Evolutionary conservation across 1,140 invertebrate species (phyloP), one percentile per base, ranked within the genome.

Genomic region (Calycopis cecrops): DNA sequence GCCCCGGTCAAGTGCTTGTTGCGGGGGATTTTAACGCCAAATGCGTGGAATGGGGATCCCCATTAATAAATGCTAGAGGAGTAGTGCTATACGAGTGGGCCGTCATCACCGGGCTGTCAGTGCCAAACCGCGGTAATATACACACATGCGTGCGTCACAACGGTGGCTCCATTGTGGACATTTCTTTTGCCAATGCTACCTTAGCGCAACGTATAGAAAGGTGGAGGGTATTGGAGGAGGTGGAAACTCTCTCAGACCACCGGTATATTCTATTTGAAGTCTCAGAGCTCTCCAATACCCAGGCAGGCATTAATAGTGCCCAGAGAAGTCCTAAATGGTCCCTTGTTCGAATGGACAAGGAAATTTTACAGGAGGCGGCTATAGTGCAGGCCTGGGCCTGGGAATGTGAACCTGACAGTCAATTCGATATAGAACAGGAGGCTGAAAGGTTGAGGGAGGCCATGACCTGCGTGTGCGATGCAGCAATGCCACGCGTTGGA

Each of bases 351-450:
- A 35, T 61, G 0, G 42, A 65, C 16, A 35, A 28, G 1, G 59
- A 61, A 0, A 6, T 18, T 0, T 33, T 59, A 0, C 21, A 48
- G 3, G 57, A 59, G n/a, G 63, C 60, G 0, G 44, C 50, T 0
- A 42, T 56, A 2, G 53, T 53, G 6, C 10, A 40, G 35, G 35
- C 50, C 8, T 52, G 50, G 50, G 8, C 35, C 1, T 9, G 12
- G 10, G 14, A 0, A 10, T 17, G n/a, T n/a, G n/a, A n/a, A n/a
- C n/a, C n/a, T n/a, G n/a, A n/a, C n/a, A n/a, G n/a, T n/a, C n/a
- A n/a, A 4, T 4, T 10, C 11, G 3, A 21, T 11, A n/a, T 90
- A 9, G 88, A 85, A 70, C 92, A 88, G 4, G 42, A 48, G 40
- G 33, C 18, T 9, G 11, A 18, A 7, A 17, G 42, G 50, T 35